Evolutionary conservation across 1,140 invertebrate species (phyloP).

Genomic region (Eueides isabella): DNA sequence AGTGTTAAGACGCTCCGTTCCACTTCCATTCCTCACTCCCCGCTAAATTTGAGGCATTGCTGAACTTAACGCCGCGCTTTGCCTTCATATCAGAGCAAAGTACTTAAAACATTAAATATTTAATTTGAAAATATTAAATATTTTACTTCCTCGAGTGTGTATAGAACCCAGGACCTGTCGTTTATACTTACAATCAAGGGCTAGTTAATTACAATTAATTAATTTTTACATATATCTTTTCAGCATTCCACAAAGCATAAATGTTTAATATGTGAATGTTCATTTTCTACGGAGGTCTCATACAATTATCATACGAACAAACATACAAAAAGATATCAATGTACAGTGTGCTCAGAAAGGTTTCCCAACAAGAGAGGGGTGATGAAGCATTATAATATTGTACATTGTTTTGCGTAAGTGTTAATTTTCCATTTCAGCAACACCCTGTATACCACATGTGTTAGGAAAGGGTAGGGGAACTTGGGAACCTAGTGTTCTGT

Average conservation of each 20-base stretch:
- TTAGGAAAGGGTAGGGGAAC: no score
- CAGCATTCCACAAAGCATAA: conserved; percentile 54
- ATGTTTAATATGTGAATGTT: conserved; percentile 58
- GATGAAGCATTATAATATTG: conserved; percentile 45
- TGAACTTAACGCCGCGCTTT: no score
- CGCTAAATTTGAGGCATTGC: no score
- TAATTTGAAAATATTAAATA: no score
- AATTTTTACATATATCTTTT: not conserved
- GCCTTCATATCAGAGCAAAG: no score
- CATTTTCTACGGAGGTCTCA: conserved; percentile 52
- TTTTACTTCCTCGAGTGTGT: no score
- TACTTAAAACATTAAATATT: no score
- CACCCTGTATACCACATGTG: not conserved
- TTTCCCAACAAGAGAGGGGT: conserved; percentile 44
- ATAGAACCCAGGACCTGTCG: no score
- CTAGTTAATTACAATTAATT: no score
- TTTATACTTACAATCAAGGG: no score
- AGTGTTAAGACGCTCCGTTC: no score
- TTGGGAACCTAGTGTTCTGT: not conserved
- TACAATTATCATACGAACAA: conserved; percentile 63
- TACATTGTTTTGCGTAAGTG: conserved; percentile 49
- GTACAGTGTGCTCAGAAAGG: conserved; percentile 40
- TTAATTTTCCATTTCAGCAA: not conserved
- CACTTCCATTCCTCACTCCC: no score
- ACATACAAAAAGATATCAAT: conserved; percentile 54